A percentile compares a stretch with the other conserved stretches of the same genome.
Conservation (phyloP, 2,888 invertebrate species). For the Volucella zonaria region DNA sequence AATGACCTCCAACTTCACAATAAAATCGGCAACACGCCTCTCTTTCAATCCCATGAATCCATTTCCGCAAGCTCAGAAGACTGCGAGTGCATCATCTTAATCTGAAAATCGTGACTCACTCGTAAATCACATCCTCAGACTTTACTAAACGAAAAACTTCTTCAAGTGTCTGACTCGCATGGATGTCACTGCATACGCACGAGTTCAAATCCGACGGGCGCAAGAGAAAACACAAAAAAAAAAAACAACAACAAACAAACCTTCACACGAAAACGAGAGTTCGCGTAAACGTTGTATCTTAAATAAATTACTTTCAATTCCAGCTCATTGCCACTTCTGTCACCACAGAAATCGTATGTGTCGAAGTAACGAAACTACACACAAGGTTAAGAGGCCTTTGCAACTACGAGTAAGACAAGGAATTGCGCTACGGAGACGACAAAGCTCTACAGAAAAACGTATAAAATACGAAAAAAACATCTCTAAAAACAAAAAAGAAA, state of each 20-base stretch:
- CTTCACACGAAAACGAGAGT: constrained; percentile 44
- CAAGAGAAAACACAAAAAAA: background rate
- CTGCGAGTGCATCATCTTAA: background rate
- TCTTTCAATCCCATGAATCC: no score
- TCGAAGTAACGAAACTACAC: constrained; percentile 24
- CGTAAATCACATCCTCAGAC: background rate
- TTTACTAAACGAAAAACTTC: background rate
- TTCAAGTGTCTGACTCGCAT: constrained; percentile 18
- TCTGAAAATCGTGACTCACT: background rate
- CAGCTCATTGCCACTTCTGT: constrained; percentile 66
- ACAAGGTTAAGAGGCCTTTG: constrained; percentile 61
- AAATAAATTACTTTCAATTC: constrained; percentile 68
- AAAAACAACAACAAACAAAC: background rate
- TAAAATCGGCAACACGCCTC: no score
- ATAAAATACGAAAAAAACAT: background rate
- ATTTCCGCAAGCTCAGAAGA: constrained; percentile 24
- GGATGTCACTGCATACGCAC: constrained; percentile 22
- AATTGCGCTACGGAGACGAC: constrained; percentile 31
- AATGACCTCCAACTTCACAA: no score
- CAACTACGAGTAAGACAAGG: constrained; percentile 3
- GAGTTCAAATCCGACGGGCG: constrained; percentile 9
- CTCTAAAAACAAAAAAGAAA: constrained; percentile 7
- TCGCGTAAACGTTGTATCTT: constrained; percentile 48
- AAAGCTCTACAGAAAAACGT: constrained; percentile 17
- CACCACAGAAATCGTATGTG: constrained; percentile 16